Conservation (phyloP, 2,113 vertebrate genomes). For the Sorex araneus region DNA sequence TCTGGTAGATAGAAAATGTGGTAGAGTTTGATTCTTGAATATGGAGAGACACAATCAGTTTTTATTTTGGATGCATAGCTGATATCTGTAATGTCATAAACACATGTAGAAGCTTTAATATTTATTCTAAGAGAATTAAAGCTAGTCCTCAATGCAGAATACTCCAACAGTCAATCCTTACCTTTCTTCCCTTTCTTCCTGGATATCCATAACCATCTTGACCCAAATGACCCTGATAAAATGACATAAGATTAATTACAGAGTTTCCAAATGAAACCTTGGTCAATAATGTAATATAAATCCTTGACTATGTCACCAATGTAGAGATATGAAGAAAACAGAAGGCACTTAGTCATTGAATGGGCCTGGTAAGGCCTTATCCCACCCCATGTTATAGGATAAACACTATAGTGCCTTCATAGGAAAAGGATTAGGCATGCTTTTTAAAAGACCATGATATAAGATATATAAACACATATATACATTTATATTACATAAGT, state of each 20-base stretch:
- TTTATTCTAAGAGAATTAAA: slow-evolving; percentile 41
- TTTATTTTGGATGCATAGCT: background rate
- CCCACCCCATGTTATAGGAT: background rate
- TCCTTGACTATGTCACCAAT: background rate
- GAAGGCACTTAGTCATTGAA: background rate
- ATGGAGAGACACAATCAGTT: background rate
- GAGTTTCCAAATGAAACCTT: background rate
- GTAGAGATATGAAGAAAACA: background rate
- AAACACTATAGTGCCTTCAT: background rate
- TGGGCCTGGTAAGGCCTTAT: background rate
- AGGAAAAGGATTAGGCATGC: background rate
- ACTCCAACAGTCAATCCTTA: slow-evolving; percentile 61
- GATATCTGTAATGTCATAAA: background rate
- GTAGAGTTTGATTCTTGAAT: slow-evolving; percentile 31
- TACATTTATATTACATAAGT: too few species aligned
- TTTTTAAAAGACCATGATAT: background rate
- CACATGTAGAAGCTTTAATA: background rate
- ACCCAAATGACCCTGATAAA: slow-evolving; percentile 86
- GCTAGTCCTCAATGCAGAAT: background rate
- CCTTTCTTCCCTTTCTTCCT: slow-evolving; percentile 91
- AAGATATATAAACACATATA: too few species aligned
- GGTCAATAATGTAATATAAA: background rate
- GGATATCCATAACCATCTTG: slow-evolving; percentile 86
- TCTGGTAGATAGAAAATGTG: background rate
- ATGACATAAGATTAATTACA: slow-evolving; percentile 41